Base-by-base conservation (phyloP, 2,113 vertebrate genomes). In the Indicator maculatus region DNA sequence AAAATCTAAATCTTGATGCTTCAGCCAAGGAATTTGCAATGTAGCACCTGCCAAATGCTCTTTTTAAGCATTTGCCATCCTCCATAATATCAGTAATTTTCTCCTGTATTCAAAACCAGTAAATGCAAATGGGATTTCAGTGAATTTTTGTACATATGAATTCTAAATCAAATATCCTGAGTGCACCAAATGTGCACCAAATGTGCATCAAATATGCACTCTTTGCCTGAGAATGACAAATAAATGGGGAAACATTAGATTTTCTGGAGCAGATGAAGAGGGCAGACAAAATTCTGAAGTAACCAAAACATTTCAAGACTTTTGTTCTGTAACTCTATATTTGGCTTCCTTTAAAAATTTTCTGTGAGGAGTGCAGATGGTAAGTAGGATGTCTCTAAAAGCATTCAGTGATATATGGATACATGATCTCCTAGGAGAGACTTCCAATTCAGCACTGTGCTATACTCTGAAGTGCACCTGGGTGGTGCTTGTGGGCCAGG, bases 121-220 rank as follows among this genome's bases (percentile, higher is more conserved):
- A 67, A 75, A 66, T 89, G 9, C 31, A 65, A 73, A 66, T 56
- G 15, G 13, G 28, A 19, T 88, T 89, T 85, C 30, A 45, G 38
- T 38, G 55, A 77, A n/a, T 77, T 86, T 89, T 76, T 87, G 30
- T 45, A 39, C 9, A 17, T 67, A 50, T 14, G 17, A 73, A 50
- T 80, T 92, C n/a, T 77, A 66, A 92, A 80, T 88, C 20, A 74
- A 79, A 66, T 61, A 70, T 63, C 86, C 52, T 69, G 17, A 53
- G 20, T 45, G 23, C 20, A 80, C 17, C 28, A 83, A 93, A 55
- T 56, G 20, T 61, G 17, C 39, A n/a, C n/a, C n/a, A n/a, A n/a
- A n/a, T n/a, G 20, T 45, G 23, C 20, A 80, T 15, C 28, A 83
- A 93, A 55, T 56, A 17, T 61, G 17, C 39, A 27, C 4, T 38